Conservation (phyloP, 2,797 vertebrate genomes). For the Perodicticus potto region DNA sequence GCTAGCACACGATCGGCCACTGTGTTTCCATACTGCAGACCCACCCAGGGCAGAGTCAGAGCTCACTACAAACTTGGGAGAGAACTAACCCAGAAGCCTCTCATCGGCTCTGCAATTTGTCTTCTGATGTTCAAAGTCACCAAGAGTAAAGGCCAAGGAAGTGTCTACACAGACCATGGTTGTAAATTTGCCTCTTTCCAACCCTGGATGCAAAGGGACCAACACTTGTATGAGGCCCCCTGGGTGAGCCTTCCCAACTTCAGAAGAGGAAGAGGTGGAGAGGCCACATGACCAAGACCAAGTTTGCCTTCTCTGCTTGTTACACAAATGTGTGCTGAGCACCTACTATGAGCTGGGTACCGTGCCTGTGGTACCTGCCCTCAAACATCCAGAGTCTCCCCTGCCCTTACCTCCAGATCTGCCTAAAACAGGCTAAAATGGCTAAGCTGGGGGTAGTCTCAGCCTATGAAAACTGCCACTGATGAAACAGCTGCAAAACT, state of each 20-base stretch:
- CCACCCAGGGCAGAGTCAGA: neutral
- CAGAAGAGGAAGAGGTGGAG: neutral
- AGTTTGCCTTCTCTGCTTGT: neutral
- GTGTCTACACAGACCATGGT: rapidly evolving
- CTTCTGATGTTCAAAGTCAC: neutral
- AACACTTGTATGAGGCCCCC: neutral
- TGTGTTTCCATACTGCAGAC: neutral
- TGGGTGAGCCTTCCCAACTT: neutral
- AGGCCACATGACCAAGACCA: neutral
- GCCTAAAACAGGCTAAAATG: neutral
- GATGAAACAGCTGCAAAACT: rapidly evolving
- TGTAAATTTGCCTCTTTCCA: neutral
- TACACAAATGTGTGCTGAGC: neutral
- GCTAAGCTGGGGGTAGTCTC: rapidly evolving
- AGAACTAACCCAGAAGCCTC: neutral
- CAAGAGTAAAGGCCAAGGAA: neutral
- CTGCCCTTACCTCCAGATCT: neutral
- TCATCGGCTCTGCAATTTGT: rapidly evolving
- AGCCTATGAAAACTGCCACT: rapidly evolving
- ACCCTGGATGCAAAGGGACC: neutral
- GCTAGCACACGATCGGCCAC: neutral
- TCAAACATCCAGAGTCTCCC: neutral
- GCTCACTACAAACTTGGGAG: neutral
- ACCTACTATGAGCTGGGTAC: neutral
- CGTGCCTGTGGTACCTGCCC: neutral